A percentile compares a stretch with the other conserved stretches of the same genome.
phyloP scores from a whole-genome alignment of 1,140 invertebrate species.

The Atta colombica region DNA sequence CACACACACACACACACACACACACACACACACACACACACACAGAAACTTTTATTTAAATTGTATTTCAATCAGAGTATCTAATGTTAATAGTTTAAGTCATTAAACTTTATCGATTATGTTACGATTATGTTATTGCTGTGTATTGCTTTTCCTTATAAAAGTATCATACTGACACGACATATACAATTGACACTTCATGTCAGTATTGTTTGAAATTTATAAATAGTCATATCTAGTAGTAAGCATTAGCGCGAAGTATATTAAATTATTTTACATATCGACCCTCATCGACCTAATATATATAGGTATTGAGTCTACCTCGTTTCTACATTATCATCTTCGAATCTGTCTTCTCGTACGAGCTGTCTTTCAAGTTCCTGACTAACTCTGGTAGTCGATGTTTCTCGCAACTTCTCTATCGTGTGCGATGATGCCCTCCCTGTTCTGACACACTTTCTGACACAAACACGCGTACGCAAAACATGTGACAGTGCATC shows the following conservation, averaged over 20 bases:
- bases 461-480: conserved; percentile 1
- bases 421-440: not conserved
- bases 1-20: too few species aligned
- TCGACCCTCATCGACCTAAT: not conserved
- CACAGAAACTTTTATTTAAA: not conserved
- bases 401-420: conserved; percentile 33
- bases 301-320: not conserved
- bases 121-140: not conserved
- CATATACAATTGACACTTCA: not conserved
- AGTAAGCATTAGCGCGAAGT: not conserved
- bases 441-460: not conserved
- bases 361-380: conserved; percentile 20
- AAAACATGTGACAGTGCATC: not conserved
- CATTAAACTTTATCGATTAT: not conserved
- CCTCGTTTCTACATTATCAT: conserved; percentile 7
- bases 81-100: too few species aligned
- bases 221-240: conserved; percentile 6
- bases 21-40: too few species aligned
- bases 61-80: not conserved
- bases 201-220: conserved; percentile 21
- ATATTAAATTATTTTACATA: conserved; percentile 20
- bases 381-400: conserved; percentile 33
- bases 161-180: conserved; percentile 17
- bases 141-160: conserved; percentile 17
- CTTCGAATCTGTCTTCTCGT: conserved; percentile 14